Base-by-base conservation (phyloP, 2,113 vertebrate species). In the Anas platyrhynchos region DNA sequence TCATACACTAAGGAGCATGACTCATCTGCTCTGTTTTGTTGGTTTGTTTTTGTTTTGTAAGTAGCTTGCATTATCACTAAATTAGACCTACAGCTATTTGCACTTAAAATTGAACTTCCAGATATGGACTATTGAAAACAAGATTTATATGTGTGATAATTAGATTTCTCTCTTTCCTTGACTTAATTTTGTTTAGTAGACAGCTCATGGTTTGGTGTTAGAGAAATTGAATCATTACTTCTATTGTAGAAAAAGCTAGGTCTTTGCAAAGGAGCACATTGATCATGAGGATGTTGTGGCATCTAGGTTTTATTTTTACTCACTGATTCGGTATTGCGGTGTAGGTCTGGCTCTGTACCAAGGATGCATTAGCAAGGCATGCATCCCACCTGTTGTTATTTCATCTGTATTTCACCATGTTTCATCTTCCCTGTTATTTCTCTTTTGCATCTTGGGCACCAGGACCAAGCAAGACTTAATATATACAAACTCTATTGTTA, bases 161-260 rank as follows among this genome's bases (percentile, higher is more conserved):
- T 92, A 93, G 73, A 48, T 48, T 52, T 38, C 20, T 78, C 27
- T 74, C 32, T 75, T 71, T 38, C 9, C 11, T 86, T 69, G 29
- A 29, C 84, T 87, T 85, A 83, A 93, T 86, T 91, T 93, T 34
- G 44, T 79, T 89, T 85, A 77, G 54, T 50, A 87, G 81, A 82
- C 66, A 87, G 89, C 34, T 86, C 44, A 18, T 67, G 44, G 62
- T 78, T 86, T 89, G 20, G 8, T 81, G 56, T 79, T 56, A 72
- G 65, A 81, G 17, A 50, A 90, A 84, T 32, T 78, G 54, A 87
- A 65, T 89, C 77, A 52, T 32, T 31, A 65, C 10, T 72, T 78
- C 43, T 72, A 20, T 72, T 92, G 86, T 65, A 89, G 77, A 78
- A 89, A 88, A 88, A 82, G 32, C 20, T 8, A 2, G 8, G 27